phyloP scores from a whole-genome alignment of 2,888 invertebrate species.

The Anodontia alba region DNA sequence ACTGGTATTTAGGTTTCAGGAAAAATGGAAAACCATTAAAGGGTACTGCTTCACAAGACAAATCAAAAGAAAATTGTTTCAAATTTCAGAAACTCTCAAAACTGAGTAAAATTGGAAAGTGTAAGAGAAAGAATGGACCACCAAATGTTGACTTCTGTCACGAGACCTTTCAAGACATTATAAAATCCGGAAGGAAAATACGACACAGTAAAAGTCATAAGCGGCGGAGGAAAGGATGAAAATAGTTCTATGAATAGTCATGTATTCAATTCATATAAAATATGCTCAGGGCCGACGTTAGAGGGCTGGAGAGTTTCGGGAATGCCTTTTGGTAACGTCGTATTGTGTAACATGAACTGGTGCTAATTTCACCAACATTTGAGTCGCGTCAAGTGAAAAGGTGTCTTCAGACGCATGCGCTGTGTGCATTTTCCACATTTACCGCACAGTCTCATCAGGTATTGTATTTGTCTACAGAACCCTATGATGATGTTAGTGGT shows the following conservation, averaged over 20 bases:
- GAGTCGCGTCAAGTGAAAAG: not conserved
- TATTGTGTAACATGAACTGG: not conserved
- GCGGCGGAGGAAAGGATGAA: conserved; percentile 35
- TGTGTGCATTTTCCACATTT: too few relatives aligned
- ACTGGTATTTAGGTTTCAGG: conserved; percentile 53
- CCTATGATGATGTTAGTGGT: too few relatives aligned
- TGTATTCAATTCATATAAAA: conserved; percentile 7
- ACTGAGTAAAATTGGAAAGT: not conserved
- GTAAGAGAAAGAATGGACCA: conserved; percentile 16
- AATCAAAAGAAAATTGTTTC: conserved; percentile 44
- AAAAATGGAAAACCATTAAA: conserved; percentile 49
- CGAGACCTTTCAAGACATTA: conserved; percentile 14
- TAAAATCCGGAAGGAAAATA: conserved; percentile 1
- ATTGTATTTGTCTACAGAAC: too few relatives aligned
- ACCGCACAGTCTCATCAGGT: too few relatives aligned
- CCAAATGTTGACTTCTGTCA: conserved; percentile 34
- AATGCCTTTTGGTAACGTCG: not conserved
- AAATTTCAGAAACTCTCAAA: conserved; percentile 43
- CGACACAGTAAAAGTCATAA: conserved; percentile 33
- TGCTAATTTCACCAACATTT: too few relatives aligned
- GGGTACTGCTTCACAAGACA: conserved; percentile 30
- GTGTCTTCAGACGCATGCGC: too few relatives aligned
- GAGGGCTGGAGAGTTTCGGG: not conserved
- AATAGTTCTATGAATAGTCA: not conserved
- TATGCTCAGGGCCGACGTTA: not conserved